Evolutionary conservation across 2,888 invertebrate species (phyloP), one percentile per base, ranked within the genome.

Genomic region (Macrophya annulata): DNA sequence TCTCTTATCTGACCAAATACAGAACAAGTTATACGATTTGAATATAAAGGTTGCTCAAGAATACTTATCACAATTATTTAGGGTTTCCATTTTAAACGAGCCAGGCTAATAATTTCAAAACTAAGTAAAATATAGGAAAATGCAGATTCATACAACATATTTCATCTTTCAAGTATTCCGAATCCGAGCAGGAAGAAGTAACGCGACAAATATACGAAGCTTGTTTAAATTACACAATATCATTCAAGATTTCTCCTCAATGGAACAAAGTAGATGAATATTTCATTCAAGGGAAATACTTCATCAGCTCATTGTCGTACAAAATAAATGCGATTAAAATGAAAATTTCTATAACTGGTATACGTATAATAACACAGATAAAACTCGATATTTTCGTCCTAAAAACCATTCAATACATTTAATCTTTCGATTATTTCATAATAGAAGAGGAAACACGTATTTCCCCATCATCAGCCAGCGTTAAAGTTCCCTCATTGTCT

Each of bases 221-320:
- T 40, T 93, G 93, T 86, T 87, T 93, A 9, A 90, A 86, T 37
- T 93, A 92, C 86, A 91, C 93, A 3, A 89, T 93, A 68, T 87
- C 90, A 68, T 91, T 91, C 62, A 91, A 89, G 68, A 59, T 93
- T 5, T 90, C 91, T 71, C 92, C 93, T 1, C 85, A 85, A 3
- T 94, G 94, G 94, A 93, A 92, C 86, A 90, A 88, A 87, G 88
- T 93, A 10, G 92, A 89, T 10, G 86, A 88, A 37, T 90, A 90
- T 77, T 88, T 91, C 45, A 84, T 91, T 31, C 87, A 87, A 65
- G 93, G 91, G 15, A 87, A 88, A 55, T 65, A 92, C 82, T 93
- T 93, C 86, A 88, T 91, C 25, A 87, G 85, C 4, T 81, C 62
- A n/a, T 17, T 40, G 10, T 37, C 40, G 9, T 2, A 31, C 8